Evolutionary conservation across 2,797 vertebrate species (phyloP), one percentile per base, ranked within the genome.

Genomic region (Podarcis lilfordi): DNA sequence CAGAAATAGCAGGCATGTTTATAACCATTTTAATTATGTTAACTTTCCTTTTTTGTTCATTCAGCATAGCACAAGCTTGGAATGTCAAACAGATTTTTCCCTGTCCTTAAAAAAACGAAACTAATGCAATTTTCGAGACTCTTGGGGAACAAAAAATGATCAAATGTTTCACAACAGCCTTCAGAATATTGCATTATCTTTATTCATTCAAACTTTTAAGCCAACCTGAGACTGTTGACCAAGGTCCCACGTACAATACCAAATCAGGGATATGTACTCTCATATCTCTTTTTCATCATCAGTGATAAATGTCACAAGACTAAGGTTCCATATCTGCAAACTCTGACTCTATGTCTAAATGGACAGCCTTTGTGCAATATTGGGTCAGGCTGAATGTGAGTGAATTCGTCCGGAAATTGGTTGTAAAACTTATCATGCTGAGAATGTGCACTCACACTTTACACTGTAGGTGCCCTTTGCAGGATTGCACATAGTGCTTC

Each of bases 21-120:
- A 86, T 91, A 89, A 88, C 25, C 43, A 84, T 86, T 95, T 92
- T 91, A 92, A 92, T 94, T 93, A 92, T 81, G 88, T 79, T 94
- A 92, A 89, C 8, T 90, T 89, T 72, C 6, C 74, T 66, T 64
- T 82, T 86, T 84, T 89, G 19, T 77, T 84, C 35, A 71, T 89
- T 82, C 76, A 80, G 64, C 29, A 92, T 29, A 15, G 77, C 3
- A 17, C 40, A 82, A 68, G 2, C 0, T 9, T 43, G 21, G 72
- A 32, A 25, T 0, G n/a, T 55, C 87, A 87, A 71, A 86, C 11
- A 77, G 82, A 8, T 9, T 15, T 13, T 32, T 43, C 32, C 45
- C 0, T 87, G 85, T 61, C 35, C 79, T 87, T 75, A 55, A 66
- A 77, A 69, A 5, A 2, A 64, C 15, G 32, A 32, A 25, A 50